Conservation (phyloP, 2,797 vertebrate genomes). For the Dendrocincla fuliginosa region DNA sequence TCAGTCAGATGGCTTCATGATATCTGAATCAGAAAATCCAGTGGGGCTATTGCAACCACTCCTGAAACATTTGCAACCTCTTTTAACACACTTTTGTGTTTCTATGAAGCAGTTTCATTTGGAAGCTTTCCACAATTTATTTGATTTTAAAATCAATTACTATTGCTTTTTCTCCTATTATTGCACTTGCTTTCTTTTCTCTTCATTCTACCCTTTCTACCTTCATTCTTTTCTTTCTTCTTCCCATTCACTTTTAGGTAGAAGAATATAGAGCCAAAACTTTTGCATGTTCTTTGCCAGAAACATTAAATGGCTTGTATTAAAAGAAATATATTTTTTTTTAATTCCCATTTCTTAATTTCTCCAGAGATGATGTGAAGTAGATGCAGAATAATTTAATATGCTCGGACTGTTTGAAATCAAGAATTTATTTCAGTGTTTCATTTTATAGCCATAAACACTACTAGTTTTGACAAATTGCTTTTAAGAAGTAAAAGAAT, state of each 20-base stretch:
- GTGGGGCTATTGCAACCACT: neutral
- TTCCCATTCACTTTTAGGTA: neutral
- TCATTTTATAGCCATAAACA: slow-evolving; percentile 35
- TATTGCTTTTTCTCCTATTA: neutral
- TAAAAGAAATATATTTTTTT: neutral
- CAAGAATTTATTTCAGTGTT: slow-evolving; percentile 20
- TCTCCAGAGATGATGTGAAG: slow-evolving; percentile 10
- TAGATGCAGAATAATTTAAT: slow-evolving; percentile 30
- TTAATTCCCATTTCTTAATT: neutral
- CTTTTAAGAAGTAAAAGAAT: slow-evolving; percentile 24
- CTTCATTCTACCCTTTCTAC: neutral
- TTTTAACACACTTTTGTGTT: neutral
- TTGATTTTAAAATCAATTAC: slow-evolving; percentile 6
- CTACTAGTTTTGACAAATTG: slow-evolving; percentile 11
- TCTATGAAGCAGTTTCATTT: slow-evolving; percentile 9
- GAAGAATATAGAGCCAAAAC: neutral
- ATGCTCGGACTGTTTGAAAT: slow-evolving; percentile 19
- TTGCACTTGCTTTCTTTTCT: neutral
- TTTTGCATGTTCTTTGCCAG: neutral
- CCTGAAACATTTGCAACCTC: neutral
- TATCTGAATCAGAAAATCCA: slow-evolving; percentile 52
- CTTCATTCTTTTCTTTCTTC: neutral
- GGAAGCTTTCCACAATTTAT: neutral
- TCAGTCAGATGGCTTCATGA: slow-evolving; percentile 34
- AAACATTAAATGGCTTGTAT: neutral